phyloP scores from a whole-genome alignment of 2,113 vertebrate genomes.

The Sprattus sprattus region DNA sequence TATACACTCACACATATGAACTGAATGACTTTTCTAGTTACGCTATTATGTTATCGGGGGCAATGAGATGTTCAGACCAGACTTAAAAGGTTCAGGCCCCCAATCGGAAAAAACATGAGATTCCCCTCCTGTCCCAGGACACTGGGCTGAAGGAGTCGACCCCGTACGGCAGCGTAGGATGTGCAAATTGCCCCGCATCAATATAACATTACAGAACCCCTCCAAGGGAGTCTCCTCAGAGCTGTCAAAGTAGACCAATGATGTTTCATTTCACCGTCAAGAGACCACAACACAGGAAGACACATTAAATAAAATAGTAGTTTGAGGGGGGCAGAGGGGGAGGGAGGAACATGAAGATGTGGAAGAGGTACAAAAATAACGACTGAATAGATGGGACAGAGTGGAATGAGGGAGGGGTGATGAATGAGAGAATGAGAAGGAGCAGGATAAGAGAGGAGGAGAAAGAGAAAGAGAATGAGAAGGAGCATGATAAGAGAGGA shows the following conservation, averaged over 20 bases:
- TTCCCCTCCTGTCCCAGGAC: not conserved
- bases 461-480: no score
- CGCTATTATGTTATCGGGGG: not conserved
- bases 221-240: not conserved
- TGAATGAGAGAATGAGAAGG: no score
- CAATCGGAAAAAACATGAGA: not conserved
- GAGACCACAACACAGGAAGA: not conserved
- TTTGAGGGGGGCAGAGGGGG: no score
- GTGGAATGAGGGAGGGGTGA: no score
- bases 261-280: not conserved
- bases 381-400: no score
- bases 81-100: not conserved
- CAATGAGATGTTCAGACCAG: not conserved
- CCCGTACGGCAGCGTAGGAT: not conserved
- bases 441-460: no score
- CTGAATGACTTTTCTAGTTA: not conserved
- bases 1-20: not conserved
- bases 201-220: not conserved
- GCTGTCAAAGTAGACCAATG: not conserved
- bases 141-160: not conserved
- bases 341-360: no score
- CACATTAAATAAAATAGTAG: no score
- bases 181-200: not conserved
- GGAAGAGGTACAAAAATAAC: no score
- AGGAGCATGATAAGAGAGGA: no score